phyloP scores from a whole-genome alignment of 1,140 invertebrate species.

The Lineus longissimus region DNA sequence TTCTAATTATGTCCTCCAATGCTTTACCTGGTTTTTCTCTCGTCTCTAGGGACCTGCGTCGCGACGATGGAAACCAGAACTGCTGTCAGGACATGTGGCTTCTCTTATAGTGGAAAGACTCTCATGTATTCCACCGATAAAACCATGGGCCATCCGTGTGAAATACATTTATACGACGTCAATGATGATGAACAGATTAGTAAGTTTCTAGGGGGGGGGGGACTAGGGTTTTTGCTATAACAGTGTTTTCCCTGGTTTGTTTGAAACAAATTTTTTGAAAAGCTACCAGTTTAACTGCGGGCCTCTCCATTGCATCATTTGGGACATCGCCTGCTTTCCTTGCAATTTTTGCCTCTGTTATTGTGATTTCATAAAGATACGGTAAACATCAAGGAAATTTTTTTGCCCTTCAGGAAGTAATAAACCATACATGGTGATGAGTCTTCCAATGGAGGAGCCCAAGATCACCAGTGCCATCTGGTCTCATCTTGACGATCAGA shows the following conservation, averaged over 20 bases:
- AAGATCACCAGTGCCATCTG: conserved; percentile 90
- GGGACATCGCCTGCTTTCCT: too few species aligned
- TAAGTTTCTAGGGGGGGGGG: conserved; percentile 23
- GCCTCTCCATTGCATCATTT: too few species aligned
- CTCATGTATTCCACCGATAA: conserved; percentile 91
- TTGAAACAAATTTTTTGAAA: too few species aligned
- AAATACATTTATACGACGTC: conserved; percentile 71
- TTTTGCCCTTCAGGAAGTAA: conserved; percentile 26
- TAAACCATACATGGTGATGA: conserved; percentile 56
- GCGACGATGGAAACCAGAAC: conserved; percentile 76
- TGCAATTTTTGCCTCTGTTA: too few species aligned
- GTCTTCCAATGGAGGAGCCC: conserved; percentile 44
- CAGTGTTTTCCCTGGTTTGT: too few species aligned
- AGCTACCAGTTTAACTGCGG: too few species aligned
- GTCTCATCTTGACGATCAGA: conserved; percentile 85
- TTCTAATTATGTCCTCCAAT: too few species aligned
- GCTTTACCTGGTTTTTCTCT: too few species aligned
- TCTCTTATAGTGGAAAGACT: conserved; percentile 88
- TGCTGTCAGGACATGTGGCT: conserved; percentile 84
- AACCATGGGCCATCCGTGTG: conserved; percentile 83
- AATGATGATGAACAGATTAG: conserved; percentile 40
- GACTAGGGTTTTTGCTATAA: too few species aligned
- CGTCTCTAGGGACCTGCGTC: conserved; percentile 50
- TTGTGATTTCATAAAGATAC: too few species aligned
- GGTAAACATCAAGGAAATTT: too few species aligned